These are phyloP conservation scores for Mandrillus leucophaeus DNA, from an alignment of 2,113 vertebrate genomes.

Conservation along the genomic window DNA sequence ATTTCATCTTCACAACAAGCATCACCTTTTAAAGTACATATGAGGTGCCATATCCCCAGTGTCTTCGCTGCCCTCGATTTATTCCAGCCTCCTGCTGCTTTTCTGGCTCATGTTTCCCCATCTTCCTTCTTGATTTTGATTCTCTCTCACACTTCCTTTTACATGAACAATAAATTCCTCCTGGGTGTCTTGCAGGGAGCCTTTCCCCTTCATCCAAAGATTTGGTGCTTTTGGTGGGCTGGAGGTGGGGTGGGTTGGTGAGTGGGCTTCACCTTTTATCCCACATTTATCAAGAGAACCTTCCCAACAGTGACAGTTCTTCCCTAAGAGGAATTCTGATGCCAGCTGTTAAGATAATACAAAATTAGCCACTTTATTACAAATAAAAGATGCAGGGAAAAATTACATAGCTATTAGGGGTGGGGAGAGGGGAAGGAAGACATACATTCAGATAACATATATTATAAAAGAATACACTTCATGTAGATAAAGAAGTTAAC, in stretches of 20 bases:
- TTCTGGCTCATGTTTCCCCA: background rate
- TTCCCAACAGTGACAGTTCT: slow-evolving; percentile 24
- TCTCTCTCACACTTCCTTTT: background rate
- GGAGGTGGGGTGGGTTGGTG: no score
- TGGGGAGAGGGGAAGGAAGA: background rate
- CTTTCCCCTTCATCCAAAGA: background rate
- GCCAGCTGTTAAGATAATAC: slow-evolving; percentile 32
- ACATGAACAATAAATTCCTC: background rate
- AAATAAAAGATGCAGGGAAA: background rate
- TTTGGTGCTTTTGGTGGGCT: background rate
- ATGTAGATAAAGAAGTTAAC: background rate
- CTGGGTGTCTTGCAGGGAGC: background rate
- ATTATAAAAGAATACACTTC: background rate
- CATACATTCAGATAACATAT: background rate
- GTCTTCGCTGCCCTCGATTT: background rate
- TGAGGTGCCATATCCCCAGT: background rate
- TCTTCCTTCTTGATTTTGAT: background rate
- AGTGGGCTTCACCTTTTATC: background rate
- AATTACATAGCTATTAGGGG: background rate
- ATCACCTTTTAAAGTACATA: background rate
- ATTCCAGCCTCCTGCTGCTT: background rate
- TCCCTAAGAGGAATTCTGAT: slow-evolving; percentile 23
- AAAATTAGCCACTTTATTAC: slow-evolving; percentile 34
- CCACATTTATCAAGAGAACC: background rate
- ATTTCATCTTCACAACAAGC: background rate